phyloP scores from a whole-genome alignment of 1,140 invertebrate species.

The Ostrea denselamellosa region DNA sequence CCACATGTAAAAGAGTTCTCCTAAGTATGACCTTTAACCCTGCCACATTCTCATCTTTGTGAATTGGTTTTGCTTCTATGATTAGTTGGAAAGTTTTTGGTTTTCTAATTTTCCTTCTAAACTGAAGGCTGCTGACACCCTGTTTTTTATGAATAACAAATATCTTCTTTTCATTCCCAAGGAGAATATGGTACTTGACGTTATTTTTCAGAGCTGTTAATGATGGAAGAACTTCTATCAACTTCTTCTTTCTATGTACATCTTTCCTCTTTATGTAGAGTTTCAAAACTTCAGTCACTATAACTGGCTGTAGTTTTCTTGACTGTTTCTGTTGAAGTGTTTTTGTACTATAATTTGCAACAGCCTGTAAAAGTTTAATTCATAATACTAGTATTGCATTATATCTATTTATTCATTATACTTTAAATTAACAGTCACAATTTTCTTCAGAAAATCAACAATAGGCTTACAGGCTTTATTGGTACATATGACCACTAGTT shows the following conservation, averaged over 20 bases:
- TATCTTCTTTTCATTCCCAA: constrained; percentile 84
- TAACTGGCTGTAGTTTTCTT: not conserved
- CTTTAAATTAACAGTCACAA: no score
- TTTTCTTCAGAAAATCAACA: no score
- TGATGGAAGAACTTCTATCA: constrained; percentile 72
- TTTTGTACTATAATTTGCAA: not conserved
- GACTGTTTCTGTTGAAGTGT: not conserved
- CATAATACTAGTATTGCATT: not conserved
- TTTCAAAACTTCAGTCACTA: constrained; percentile 2
- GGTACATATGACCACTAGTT: no score
- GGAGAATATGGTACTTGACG: constrained; percentile 84
- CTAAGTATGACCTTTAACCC: constrained; percentile 65
- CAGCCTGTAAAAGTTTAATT: not conserved
- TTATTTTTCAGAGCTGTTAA: constrained; percentile 79
- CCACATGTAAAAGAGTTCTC: constrained; percentile 64
- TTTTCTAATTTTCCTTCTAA: constrained; percentile 64
- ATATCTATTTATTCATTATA: not conserved
- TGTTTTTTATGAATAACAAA: constrained; percentile 85
- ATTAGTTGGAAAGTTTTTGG: constrained; percentile 63
- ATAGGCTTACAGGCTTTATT: no score
- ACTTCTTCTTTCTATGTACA: constrained; percentile 64
- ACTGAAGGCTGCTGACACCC: constrained; percentile 79
- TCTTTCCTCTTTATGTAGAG: constrained; percentile 66
- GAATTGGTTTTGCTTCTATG: constrained; percentile 66
- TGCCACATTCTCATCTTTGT: constrained; percentile 60